Evolutionary conservation across 2,113 vertebrate genomes (phyloP).

Genomic region (Dinomys branickii): DNA sequence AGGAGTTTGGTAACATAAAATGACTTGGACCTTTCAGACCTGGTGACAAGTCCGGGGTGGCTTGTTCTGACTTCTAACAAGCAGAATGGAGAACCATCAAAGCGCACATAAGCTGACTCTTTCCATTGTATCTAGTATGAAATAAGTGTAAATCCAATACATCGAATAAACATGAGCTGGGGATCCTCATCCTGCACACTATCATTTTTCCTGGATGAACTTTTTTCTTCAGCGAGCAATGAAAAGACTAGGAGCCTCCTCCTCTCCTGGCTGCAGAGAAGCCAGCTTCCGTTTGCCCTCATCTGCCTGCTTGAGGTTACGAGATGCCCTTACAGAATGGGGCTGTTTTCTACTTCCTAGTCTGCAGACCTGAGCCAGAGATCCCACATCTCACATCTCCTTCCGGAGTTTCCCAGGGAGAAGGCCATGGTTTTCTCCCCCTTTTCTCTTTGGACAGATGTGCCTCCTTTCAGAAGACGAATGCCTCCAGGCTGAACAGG

Average conservation of each 20-base stretch:
- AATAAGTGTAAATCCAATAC: background rate
- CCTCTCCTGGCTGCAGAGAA: background rate
- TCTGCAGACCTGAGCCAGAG: background rate
- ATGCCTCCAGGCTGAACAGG: background rate
- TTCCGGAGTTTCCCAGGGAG: background rate
- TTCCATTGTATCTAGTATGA: background rate
- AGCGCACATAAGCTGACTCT: background rate
- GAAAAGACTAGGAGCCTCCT: background rate
- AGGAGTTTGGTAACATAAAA: background rate
- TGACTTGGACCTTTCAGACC: background rate
- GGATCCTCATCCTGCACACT: background rate
- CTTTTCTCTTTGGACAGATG: background rate
- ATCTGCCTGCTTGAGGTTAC: background rate
- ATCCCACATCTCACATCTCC: accelerated
- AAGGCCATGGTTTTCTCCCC: background rate
- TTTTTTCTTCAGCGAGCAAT: background rate
- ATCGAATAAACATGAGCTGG: background rate
- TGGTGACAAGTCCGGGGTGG: background rate
- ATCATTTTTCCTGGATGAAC: background rate
- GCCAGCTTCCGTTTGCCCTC: background rate
- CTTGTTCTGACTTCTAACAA: background rate
- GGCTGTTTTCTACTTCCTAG: background rate
- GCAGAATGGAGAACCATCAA: background rate
- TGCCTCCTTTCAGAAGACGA: conserved; percentile 30
- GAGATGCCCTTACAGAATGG: background rate